Evolutionary conservation across 2,113 vertebrate genomes (phyloP).

Genomic region (Sinocyclocheilus maitianheensis): DNA sequence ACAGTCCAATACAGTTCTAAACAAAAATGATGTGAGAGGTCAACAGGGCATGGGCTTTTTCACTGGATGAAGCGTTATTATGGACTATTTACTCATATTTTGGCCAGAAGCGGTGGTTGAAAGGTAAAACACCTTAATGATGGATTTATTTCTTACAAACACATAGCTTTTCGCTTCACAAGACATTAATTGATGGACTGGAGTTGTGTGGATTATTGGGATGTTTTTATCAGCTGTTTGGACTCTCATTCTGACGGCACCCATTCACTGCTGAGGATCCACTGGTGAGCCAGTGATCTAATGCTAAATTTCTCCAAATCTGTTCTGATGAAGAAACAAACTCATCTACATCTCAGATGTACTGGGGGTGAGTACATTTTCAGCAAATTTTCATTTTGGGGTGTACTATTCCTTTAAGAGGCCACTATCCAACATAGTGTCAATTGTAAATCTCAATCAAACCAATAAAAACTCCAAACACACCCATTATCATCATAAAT

Average conservation of each 20-base stretch:
- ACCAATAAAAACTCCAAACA: constrained; percentile 8
- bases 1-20: not conserved
- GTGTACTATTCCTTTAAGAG: not conserved
- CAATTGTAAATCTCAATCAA: not conserved
- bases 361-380: not conserved
- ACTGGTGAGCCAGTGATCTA: not conserved
- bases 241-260: not conserved
- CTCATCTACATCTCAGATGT: not conserved
- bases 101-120: too few relatives aligned
- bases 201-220: not conserved
- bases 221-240: not conserved
- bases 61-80: too few relatives aligned
- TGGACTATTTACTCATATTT: too few relatives aligned
- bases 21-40: too few relatives aligned
- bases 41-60: too few relatives aligned
- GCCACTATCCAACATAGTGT: not conserved
- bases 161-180: too few relatives aligned
- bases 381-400: not conserved
- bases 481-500: not conserved
- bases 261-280: not conserved
- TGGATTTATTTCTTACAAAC: too few relatives aligned
- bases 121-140: too few relatives aligned
- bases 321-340: not conserved
- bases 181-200: too few relatives aligned
- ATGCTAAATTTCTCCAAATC: not conserved